phyloP scores from a whole-genome alignment of 2,113 vertebrate species.

The Emberiza fucata region DNA sequence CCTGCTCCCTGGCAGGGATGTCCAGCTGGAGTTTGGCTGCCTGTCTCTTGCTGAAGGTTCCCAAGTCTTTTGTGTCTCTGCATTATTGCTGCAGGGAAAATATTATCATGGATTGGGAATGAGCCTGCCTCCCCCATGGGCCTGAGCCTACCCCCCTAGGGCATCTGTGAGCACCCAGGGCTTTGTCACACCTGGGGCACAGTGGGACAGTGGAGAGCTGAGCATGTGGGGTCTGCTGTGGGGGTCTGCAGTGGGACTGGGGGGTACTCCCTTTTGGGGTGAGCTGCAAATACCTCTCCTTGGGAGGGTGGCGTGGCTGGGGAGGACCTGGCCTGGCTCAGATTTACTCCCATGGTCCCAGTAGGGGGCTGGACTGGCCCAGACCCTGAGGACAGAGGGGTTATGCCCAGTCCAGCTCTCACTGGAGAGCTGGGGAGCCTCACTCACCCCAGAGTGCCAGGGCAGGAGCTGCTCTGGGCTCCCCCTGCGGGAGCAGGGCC shows the following conservation, averaged over 20 bases:
- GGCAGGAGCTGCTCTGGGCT: background rate
- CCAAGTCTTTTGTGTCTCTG: background rate
- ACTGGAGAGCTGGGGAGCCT: rapidly evolving
- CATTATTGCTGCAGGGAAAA: background rate
- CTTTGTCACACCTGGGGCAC: background rate
- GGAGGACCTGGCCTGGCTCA: background rate
- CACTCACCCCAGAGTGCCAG: rapidly evolving
- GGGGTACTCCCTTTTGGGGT: background rate
- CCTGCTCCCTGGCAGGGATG: background rate
- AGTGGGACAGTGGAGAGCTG: rapidly evolving
- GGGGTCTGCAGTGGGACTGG: rapidly evolving
- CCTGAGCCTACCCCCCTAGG: background rate
- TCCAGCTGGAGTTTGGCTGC: background rate
- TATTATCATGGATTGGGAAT: rapidly evolving
- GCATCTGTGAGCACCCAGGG: background rate
- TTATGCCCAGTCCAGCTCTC: rapidly evolving
- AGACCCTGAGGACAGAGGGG: background rate
- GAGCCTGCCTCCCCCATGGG: rapidly evolving
- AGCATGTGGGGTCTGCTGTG: rapidly evolving
- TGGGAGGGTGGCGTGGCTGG: background rate
- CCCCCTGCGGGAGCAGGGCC: background rate
- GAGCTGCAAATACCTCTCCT: background rate
- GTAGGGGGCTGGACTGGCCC: background rate
- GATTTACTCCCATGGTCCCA: background rate
- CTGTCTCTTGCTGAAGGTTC: background rate